Evolutionary conservation across 2,888 invertebrate species (phyloP), one percentile per base, ranked within the genome.

Genomic region (Hoplodrina ambigua): DNA sequence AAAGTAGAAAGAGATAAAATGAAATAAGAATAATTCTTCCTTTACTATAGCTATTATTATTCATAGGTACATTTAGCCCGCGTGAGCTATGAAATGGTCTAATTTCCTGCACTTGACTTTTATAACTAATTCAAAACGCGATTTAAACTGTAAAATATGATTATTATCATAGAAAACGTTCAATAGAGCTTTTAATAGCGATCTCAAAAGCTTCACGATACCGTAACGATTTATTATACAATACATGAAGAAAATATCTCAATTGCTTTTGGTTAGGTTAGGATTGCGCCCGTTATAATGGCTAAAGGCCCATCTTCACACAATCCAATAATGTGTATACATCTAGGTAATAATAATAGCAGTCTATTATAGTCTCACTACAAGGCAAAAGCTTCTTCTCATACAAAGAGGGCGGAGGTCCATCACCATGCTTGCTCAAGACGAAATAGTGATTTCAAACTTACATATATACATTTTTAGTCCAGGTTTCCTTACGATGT

Each of bases 101-200:
- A 10, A 76, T 75, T 76, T 59, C 69, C 75, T 80, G 58, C 46
- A 55, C 75, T 67, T 52, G 80, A 62, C 54, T 62, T 52, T 73
- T 33, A 78, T n/a, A 25, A 59, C 55, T 44, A 50, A 10, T 62
- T 58, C 25, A 59, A 74, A 37, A 57, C 11, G 52, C 41, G 20
- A 11, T 64, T 33, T 19, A 44, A 49, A 30, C 20, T 4, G 57
- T 76, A 49, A 76, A 80, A 65, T 80, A 80, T 58, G 37, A 58
- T 25, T 19, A 61, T 61, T 67, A 46, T 25, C 25, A 54, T 55
- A 49, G 58, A 33, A 58, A 68, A 68, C 33, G 52, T 62, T 55
- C 46, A 55, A 58, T 55, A 49, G 57, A 61, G 54, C 11, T 46
- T 58, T 33, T 80, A 75, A 61, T 62, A 30, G 61, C 20, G 11